Conservation (phyloP, 2,888 invertebrate genomes). For the Eucera pruinosa region DNA sequence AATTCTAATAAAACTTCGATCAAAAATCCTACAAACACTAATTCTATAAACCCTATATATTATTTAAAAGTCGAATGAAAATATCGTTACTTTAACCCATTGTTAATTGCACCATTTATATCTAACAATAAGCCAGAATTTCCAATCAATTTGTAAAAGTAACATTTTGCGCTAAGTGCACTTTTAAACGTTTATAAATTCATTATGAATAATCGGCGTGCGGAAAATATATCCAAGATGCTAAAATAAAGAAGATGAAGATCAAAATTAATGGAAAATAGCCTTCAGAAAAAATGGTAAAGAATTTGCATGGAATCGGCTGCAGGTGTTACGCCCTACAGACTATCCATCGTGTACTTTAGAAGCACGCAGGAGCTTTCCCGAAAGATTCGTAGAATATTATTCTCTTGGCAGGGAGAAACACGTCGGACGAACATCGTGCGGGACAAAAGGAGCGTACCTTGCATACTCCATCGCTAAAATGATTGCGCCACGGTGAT, state of each 20-base stretch:
- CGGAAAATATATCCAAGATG: too few relatives aligned
- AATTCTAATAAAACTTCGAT: too few relatives aligned
- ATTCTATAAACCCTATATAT: too few relatives aligned
- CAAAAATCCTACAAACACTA: too few relatives aligned
- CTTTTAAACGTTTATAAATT: too few relatives aligned
- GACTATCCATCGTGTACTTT: slow-evolving; percentile 12
- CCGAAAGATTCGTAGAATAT: slow-evolving; percentile 35
- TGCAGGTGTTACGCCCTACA: not conserved
- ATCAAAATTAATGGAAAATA: not conserved
- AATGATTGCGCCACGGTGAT: slow-evolving; percentile 46
- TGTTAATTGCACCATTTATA: not conserved
- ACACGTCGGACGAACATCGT: slow-evolving; percentile 11
- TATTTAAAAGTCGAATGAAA: too few relatives aligned
- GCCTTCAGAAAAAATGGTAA: not conserved
- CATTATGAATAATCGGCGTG: too few relatives aligned
- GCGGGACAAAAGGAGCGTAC: slow-evolving; percentile 25
- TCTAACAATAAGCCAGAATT: not conserved
- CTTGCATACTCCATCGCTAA: slow-evolving; percentile 31
- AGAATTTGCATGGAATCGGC: not conserved
- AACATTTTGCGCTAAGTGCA: too few relatives aligned
- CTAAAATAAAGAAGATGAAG: too few relatives aligned
- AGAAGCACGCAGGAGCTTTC: too few relatives aligned
- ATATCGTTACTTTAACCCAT: not conserved
- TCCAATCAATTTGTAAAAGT: too few relatives aligned
- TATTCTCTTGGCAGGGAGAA: slow-evolving; percentile 18